phyloP scores from a whole-genome alignment of 2,113 vertebrate species.

The Ardeotis arabs region DNA sequence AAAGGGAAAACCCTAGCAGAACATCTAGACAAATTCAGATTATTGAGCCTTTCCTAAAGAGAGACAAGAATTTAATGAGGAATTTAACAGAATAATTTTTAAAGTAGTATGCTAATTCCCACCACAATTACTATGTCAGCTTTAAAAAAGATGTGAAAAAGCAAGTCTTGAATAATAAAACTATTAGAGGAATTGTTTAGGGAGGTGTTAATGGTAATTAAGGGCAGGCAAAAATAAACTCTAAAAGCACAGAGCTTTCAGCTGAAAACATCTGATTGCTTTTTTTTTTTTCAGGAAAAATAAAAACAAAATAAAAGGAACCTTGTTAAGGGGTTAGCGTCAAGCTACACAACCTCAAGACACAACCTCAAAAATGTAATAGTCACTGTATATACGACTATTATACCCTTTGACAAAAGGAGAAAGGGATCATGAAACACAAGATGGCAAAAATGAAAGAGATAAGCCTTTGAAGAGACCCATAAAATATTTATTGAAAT shows the following conservation, averaged over 20 bases:
- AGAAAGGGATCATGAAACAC: slow-evolving; percentile 8
- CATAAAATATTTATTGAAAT: slow-evolving; percentile 76
- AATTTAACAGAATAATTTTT: neutral
- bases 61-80: slow-evolving; percentile 1
- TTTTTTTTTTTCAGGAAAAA: neutral
- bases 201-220: slow-evolving; percentile 4
- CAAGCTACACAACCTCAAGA: neutral
- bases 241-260: neutral
- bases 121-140: neutral
- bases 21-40: neutral
- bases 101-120: neutral
- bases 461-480: slow-evolving; percentile 50
- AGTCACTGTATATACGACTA: neutral
- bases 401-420: slow-evolving; percentile 22
- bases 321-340: neutral
- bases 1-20: slow-evolving; percentile 5
- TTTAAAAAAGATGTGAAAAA: slow-evolving; percentile 53
- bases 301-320: neutral
- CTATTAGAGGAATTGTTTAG: neutral
- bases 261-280: neutral
- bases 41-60: neutral
- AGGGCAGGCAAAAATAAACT: neutral
- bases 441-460: slow-evolving; percentile 43
- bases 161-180: slow-evolving; percentile 3
- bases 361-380: neutral